phyloP scores from a whole-genome alignment of 2,888 invertebrate genomes.

The Protophormia terraenovae region DNA sequence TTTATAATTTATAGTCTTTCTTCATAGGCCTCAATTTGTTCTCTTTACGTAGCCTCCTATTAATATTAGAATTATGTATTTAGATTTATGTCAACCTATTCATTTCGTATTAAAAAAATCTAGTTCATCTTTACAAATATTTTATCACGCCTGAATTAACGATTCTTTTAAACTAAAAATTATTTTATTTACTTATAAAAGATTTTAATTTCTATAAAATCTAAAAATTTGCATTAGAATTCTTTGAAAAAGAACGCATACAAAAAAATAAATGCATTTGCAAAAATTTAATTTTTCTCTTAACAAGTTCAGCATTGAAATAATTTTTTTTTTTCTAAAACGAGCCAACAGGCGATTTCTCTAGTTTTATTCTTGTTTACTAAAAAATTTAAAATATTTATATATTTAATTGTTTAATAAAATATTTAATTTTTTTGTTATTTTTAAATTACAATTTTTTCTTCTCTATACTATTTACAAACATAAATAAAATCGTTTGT shows the following conservation, averaged over 20 bases:
- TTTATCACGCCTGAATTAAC: not conserved
- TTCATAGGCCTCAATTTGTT: too few species aligned
- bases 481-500: conserved; percentile 11
- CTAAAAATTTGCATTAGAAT: not conserved
- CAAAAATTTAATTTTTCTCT: not conserved
- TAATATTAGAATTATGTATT: too few species aligned
- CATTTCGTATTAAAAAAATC: conserved; percentile 9
- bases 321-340: not conserved
- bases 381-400: not conserved
- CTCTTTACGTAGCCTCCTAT: too few species aligned
- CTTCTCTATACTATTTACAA: not conserved
- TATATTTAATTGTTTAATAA: not conserved
- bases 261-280: conserved; percentile 13
- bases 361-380: not conserved
- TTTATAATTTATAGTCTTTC: too few species aligned
- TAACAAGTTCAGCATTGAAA: conserved; percentile 32
- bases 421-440: conserved; percentile 29
- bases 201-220: too few species aligned
- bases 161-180: not conserved
- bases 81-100: too few species aligned
- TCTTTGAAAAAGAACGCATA: not conserved
- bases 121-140: conserved; percentile 10
- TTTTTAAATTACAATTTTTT: conserved; percentile 11
- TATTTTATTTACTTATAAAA: not conserved
- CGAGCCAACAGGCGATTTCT: not conserved